These are phyloP conservation scores for Sarcophaga bullata DNA, from an alignment of 1,140 invertebrate genomes.

Conservation along the genomic window DNA sequence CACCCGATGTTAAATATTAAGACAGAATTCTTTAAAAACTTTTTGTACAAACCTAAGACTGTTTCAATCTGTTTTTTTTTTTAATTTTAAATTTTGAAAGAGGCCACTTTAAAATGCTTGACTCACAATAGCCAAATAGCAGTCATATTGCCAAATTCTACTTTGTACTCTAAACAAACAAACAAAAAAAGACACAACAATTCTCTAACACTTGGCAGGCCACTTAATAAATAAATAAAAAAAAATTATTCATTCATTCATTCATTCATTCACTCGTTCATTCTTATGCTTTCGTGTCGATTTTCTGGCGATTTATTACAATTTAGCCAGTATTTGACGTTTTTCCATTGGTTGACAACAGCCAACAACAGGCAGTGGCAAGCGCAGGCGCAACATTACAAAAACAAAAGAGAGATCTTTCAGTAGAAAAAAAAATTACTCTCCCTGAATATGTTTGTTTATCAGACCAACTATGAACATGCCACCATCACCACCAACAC, in stretches of 20 bases:
- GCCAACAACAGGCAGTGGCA: neutral
- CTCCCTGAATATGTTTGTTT: too few species aligned
- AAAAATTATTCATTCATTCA: too few species aligned
- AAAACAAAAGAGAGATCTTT: neutral
- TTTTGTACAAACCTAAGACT: too few species aligned
- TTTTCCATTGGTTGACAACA: constrained; percentile 18
- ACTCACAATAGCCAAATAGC: neutral
- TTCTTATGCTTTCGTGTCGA: constrained; percentile 21
- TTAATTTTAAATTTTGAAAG: neutral
- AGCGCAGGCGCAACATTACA: constrained; percentile 7
- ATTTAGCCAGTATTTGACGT: constrained; percentile 17
- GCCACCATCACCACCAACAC: neutral
- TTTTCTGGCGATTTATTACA: constrained; percentile 9
- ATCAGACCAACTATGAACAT: neutral
- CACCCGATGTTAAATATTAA: neutral
- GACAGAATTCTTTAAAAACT: neutral
- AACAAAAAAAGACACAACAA: constrained; percentile 1
- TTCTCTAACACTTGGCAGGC: constrained; percentile 3
- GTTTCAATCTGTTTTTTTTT: too few species aligned
- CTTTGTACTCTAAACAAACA: too few species aligned
- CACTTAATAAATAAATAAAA: constrained; percentile 1
- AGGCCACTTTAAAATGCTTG: constrained; percentile 6
- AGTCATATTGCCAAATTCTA: too few species aligned
- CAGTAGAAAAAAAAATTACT: too few species aligned
- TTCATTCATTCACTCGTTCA: neutral